phyloP scores from a whole-genome alignment of 1,140 invertebrate species.

The Paralvinella palmiformis region DNA sequence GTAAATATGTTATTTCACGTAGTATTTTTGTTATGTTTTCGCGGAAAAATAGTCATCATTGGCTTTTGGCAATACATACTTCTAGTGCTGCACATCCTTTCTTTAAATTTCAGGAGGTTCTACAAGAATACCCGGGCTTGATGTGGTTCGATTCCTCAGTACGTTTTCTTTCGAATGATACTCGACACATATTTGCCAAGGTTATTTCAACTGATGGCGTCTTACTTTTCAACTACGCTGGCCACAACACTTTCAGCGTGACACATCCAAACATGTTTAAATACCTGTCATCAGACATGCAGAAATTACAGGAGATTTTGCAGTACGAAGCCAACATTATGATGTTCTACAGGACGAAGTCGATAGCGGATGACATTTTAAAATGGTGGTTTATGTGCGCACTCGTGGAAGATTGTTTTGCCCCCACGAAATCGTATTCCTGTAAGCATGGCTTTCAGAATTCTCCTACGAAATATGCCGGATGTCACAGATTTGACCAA shows the following conservation, averaged over 20 bases:
- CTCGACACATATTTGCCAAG: no score
- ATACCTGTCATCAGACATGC: not conserved
- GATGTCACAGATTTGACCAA: conserved; percentile 30
- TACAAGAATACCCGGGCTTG: not conserved
- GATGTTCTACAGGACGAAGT: not conserved
- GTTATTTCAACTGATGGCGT: no score
- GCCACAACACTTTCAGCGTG: not conserved
- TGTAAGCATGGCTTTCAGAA: no score
- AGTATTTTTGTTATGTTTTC: no score
- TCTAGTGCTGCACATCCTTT: no score
- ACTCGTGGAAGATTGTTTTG: conserved; percentile 26
- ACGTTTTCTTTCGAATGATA: not conserved
- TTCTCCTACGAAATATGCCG: conserved; percentile 13
- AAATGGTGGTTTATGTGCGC: conserved; percentile 23
- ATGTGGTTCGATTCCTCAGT: not conserved
- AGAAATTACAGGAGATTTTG: not conserved
- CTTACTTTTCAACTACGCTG: no score
- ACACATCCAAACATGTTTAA: not conserved
- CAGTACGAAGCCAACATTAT: not conserved
- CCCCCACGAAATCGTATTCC: conserved; percentile 21
- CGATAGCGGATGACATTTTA: conserved; percentile 22
- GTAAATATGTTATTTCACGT: no score
- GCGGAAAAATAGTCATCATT: no score
- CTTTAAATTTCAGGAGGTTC: not conserved
- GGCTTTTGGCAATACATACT: no score